Evolutionary conservation across 2,888 invertebrate genomes (phyloP).

Genomic region (Pseudanteris insignis): DNA sequence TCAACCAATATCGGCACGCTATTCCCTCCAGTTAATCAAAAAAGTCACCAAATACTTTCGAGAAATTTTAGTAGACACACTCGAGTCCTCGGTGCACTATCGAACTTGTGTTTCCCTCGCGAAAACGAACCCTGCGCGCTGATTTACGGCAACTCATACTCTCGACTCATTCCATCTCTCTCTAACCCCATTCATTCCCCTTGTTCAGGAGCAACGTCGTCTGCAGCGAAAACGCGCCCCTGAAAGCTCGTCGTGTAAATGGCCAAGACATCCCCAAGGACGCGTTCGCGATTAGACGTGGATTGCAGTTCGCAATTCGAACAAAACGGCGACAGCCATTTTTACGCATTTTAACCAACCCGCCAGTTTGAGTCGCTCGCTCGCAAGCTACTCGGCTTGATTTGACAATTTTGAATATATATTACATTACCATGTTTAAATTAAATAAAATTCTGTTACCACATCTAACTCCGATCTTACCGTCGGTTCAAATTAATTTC

Average conservation of each 20-base stretch:
- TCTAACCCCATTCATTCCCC: conserved; percentile 3
- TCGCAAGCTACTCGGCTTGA: conserved; percentile 15
- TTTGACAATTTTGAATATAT: conserved; percentile 34
- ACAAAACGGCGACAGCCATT: conserved; percentile 28
- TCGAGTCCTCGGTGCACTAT: conserved; percentile 33
- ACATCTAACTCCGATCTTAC: no score
- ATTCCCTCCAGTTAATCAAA: conserved; percentile 8
- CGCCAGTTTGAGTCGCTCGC: conserved; percentile 8
- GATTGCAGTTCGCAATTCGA: conserved; percentile 38
- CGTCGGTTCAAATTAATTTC: no score
- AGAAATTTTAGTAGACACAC: conserved; percentile 34
- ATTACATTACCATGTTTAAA: conserved; percentile 12
- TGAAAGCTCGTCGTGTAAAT: conserved; percentile 29
- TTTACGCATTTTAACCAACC: conserved; percentile 25
- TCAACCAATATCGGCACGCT: no score
- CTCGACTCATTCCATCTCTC: background rate
- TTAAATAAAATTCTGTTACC: conserved; percentile 10
- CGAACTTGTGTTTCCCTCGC: conserved; percentile 42
- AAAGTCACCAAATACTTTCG: conserved; percentile 38
- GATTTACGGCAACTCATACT: conserved; percentile 44
- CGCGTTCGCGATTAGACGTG: conserved; percentile 39
- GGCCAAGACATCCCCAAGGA: conserved; percentile 30
- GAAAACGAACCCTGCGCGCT: conserved; percentile 32
- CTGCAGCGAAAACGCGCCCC: conserved; percentile 27
- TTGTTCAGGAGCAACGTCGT: conserved; percentile 31